phyloP scores from a whole-genome alignment of 2,797 vertebrate species.

The Leptoclinus maculatus region DNA sequence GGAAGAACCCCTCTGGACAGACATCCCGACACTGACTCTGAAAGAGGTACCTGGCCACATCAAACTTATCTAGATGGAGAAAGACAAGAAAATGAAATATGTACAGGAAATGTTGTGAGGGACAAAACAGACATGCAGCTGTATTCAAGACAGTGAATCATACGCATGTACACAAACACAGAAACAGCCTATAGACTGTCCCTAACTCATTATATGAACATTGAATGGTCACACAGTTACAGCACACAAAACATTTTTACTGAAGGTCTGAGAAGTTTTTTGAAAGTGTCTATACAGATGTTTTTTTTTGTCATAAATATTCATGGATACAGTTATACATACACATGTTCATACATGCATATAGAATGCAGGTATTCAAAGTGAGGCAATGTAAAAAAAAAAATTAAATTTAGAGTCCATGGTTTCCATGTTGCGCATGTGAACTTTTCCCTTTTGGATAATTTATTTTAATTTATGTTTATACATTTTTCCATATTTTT shows the following conservation, averaged over 20 bases:
- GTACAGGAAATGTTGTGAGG: neutral
- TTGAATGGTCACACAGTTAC: neutral
- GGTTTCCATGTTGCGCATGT: neutral
- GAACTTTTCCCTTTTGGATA: no score
- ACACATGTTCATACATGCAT: neutral
- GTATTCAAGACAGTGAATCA: slow-evolving; percentile 18
- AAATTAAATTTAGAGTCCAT: neutral
- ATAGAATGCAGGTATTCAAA: neutral
- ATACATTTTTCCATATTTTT: neutral
- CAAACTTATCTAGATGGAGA: slow-evolving; percentile 83
- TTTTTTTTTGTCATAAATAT: neutral
- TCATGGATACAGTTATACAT: neutral
- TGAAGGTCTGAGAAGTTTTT: slow-evolving; percentile 7
- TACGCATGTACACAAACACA: neutral
- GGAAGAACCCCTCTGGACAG: slow-evolving; percentile 87
- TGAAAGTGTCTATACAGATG: neutral
- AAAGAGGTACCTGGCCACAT: slow-evolving; percentile 82
- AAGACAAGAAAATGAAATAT: slow-evolving; percentile 4
- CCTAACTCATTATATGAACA: neutral
- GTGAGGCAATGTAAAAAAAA: neutral
- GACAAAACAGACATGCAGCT: slow-evolving; percentile 28
- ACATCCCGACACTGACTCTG: slow-evolving; percentile 84
- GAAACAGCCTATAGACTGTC: neutral
- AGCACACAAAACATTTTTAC: slow-evolving; percentile 3
- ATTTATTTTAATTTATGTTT: neutral